Evolutionary conservation across 2,113 vertebrate genomes (phyloP).

Genomic region (Myiozetetes cayanensis): DNA sequence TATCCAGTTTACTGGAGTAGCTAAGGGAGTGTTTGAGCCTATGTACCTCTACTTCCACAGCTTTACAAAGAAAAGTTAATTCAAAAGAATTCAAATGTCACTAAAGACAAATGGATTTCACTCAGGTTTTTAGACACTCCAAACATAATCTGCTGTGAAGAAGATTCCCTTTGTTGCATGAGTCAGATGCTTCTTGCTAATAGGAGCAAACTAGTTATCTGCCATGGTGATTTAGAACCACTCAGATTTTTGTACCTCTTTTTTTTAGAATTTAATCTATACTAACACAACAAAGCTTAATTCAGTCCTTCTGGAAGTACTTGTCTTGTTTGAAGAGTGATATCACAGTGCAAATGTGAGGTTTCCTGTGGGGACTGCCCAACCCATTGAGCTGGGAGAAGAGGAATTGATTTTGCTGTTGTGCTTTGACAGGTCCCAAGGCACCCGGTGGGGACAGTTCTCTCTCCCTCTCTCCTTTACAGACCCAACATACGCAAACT

Average conservation of each 20-base stretch:
- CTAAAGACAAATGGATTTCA: not conserved
- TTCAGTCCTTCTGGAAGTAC: not conserved
- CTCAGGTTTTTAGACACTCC: not conserved
- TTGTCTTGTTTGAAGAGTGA: not conserved
- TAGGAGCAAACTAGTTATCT: not conserved
- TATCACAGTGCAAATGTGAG: not conserved
- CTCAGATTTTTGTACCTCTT: not conserved
- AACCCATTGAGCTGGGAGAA: not conserved
- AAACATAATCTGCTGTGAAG: not conserved
- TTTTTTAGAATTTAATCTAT: not conserved
- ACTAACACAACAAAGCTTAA: not conserved
- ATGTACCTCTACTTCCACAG: not conserved
- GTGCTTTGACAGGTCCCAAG: not conserved
- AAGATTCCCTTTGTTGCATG: not conserved
- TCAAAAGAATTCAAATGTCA: not conserved
- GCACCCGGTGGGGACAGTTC: not conserved
- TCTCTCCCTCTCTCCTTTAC: not conserved
- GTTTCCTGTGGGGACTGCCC: not conserved
- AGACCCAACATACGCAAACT: fast-evolving
- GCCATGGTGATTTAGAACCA: not conserved
- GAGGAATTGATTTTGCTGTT: not conserved
- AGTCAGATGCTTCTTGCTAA: not conserved
- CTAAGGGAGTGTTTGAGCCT: not conserved
- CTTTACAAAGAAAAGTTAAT: not conserved
- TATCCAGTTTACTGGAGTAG: not conserved